Base-by-base conservation (phyloP, 1,140 invertebrate species). In the Zaprionus nigranus region DNA sequence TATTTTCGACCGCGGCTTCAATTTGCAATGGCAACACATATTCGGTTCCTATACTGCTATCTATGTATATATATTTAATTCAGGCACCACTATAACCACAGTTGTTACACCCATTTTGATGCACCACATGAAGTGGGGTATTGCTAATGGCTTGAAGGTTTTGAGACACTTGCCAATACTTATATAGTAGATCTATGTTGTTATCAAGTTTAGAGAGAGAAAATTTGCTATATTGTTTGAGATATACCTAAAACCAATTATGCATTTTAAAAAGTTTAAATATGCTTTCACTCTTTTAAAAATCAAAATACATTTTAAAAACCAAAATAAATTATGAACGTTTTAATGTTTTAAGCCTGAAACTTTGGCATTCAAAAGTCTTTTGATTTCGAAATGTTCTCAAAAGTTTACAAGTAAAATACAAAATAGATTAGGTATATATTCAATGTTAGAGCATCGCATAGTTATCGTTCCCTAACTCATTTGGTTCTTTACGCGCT, bases 1-100 rank as follows among this genome's bases (percentile, higher is more conserved):
- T 81, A 88, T 87, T 88, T 79, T 77, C 46, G 85, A 82, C 74
- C 81, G 78, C 85, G 81, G 75, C 70, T 70, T 63, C 59, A 51
- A 64, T 75, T 75, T 75, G 56, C 73, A 71, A 63, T 65, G 34
- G 43, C 56, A 70, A 62, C 62, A 81, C 69, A 75, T 72, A 26
- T 53, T 63, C 66, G 79, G 15, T 5, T n/a, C 67, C 61, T 34
- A 72, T 67, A 78, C 66, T 69, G 75, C 38, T 53, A 38, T 38
- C 36, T 17, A n/a, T 17, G 40, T 30, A 40, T 30, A 75, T 64
- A 76, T 72, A 76, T 76, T 72, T 76, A 76, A 76, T 76, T 72
- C 74, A 51, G 62, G 53, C 61, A 66, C 68, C 73, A 63, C 28
- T 75, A 54, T 70, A 76, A 76, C 61, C 73, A 60, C 68, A 75